These are phyloP conservation scores for Cheilosia scutellata DNA, from an alignment of 2,888 invertebrate genomes.

Conservation along the genomic window DNA sequence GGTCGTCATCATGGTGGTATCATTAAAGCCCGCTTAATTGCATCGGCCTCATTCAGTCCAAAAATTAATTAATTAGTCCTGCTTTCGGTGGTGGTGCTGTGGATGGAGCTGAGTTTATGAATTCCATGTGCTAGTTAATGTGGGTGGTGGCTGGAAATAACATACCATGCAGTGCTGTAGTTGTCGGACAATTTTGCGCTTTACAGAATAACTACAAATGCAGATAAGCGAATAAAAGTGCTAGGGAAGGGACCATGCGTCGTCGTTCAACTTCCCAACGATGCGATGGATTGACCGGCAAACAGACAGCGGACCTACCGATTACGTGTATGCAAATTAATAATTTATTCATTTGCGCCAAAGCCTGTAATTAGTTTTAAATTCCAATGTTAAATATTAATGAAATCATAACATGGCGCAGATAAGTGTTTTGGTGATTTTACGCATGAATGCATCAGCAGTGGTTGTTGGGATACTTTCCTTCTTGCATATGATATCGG, in stretches of 20 bases:
- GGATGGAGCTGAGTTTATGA: slow-evolving; percentile 21
- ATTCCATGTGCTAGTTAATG: background rate
- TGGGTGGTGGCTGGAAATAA: background rate
- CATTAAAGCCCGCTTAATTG: slow-evolving; percentile 72
- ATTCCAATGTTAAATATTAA: slow-evolving; percentile 74
- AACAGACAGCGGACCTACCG: slow-evolving; percentile 38
- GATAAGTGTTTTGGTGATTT: slow-evolving; percentile 58
- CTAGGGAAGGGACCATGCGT: background rate
- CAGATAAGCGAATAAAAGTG: slow-evolving; percentile 48
- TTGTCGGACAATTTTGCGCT: slow-evolving; percentile 1
- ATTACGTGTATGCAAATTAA: slow-evolving; percentile 72
- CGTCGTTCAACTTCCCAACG: background rate
- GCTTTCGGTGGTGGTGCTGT: slow-evolving; percentile 12
- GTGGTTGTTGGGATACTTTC: background rate
- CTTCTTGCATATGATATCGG: slow-evolving; percentile 7
- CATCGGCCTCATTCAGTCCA: slow-evolving; percentile 67
- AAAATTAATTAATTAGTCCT: slow-evolving; percentile 74
- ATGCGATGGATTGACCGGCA: slow-evolving; percentile 41
- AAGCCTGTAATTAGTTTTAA: slow-evolving; percentile 75
- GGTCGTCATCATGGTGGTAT: slow-evolving; percentile 25
- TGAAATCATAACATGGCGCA: slow-evolving; percentile 60
- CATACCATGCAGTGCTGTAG: slow-evolving; percentile 12
- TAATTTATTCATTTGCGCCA: slow-evolving; percentile 75
- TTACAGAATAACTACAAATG: slow-evolving; percentile 35
- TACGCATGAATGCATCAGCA: slow-evolving; percentile 10